Evolutionary conservation across 2,888 invertebrate species (phyloP), one percentile per base, ranked within the genome.

Genomic region (Galerucella nymphaeae): DNA sequence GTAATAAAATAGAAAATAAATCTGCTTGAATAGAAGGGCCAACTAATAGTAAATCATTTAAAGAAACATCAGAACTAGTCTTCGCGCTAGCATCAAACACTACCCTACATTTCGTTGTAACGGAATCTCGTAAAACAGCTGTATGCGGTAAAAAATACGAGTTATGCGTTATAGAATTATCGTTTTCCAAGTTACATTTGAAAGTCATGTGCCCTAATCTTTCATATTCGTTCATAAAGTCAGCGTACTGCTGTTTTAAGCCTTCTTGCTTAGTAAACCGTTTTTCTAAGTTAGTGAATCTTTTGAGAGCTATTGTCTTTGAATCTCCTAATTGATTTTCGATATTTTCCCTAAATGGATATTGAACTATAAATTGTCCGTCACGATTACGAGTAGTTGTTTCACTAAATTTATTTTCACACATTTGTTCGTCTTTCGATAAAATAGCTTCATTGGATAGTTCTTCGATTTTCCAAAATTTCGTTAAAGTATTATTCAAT

Each of bases 71-170:
- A 10, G 41, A 3, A 67, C 38, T 16, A n/a, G 64, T 1, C 69
- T 65, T 64, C 63, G 74, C 10, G 74, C 70, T n/a, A 58, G 55
- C 73, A 18, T 75, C 75, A 42, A 74, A 75, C 9, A 75, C 75
- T n/a, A 76, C 76, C n/a, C 74, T 23, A 41, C 72, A 76, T 50
- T 70, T 62, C 4, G 72, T 76, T 6, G 74, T 76, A 50, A 50
- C 50, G n/a, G n/a, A 16, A n/a, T 50, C 50, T 50, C 50, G 14
- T n/a, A 50, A 5, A 50, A 50, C n/a, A 6, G n/a, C 50, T n/a
- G 50, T 50, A 50, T 50, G 50, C 14, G 50, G 50, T 50, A 50
- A 50, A n/a, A n/a, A 50, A n/a, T 14, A 50, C 14, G 50, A 45
- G 11, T 13, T 13, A 45, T 13, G 4, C 13, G 0, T 4, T 13